Percentiles rank a stretch among this genome's conserved stretches.
phyloP scores from a whole-genome alignment of 2,113 vertebrate genomes.

The Rallus limicola region DNA sequence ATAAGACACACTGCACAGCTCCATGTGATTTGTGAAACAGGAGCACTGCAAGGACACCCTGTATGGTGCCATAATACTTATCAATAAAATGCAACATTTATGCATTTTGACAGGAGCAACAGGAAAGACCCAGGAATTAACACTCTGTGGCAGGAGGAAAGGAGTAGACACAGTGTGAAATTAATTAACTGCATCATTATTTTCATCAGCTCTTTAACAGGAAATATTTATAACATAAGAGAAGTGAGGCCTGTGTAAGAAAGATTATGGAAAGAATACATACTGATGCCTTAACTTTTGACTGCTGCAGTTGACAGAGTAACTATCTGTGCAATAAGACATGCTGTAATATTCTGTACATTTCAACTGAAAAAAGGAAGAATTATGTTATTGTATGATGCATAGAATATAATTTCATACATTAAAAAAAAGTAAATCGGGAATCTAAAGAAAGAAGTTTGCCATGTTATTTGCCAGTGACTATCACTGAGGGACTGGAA shows the following conservation, averaged over 20 bases:
- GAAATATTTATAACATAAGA: neutral
- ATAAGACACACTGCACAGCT: neutral
- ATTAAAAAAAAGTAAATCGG: neutral
- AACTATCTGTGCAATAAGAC: neutral
- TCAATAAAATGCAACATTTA: neutral
- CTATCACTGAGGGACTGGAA: neutral
- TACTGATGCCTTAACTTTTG: neutral
- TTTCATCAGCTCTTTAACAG: neutral
- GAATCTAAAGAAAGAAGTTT: neutral
- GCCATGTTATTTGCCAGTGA: neutral
- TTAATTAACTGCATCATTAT: neutral
- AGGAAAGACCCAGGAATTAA: neutral
- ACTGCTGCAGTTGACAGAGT: neutral
- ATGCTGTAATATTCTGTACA: neutral
- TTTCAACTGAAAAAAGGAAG: neutral
- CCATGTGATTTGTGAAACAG: neutral
- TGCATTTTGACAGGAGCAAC: neutral
- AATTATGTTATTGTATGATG: neutral
- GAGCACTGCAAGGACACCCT: accelerated
- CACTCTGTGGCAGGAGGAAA: neutral
- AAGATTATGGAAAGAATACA: neutral
- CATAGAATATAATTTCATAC: neutral
- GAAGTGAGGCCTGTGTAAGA: neutral
- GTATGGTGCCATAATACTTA: neutral
- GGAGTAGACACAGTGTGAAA: neutral